Evolutionary conservation across 2,888 invertebrate genomes (phyloP), one percentile per base, ranked within the genome.

Genomic region (Ormyrus rosae): DNA sequence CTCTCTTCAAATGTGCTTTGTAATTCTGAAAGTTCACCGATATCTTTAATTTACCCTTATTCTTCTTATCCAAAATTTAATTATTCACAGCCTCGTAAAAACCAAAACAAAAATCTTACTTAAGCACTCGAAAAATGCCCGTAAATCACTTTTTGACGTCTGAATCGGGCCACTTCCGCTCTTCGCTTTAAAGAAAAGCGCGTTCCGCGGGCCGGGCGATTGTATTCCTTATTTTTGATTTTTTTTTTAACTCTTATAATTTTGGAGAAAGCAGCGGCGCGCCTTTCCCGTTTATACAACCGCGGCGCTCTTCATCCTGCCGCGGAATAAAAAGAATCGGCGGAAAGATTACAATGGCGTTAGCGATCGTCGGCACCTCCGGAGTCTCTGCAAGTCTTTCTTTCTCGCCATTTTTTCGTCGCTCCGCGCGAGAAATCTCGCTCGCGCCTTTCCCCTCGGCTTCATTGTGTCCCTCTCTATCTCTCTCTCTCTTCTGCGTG

Each of bases 181-280:
- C 19, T 46, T 45, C 19, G 19, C 19, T 61, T 67, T 0, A 53
- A 61, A 65, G 19, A 19, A 19, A 67, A 13, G 13, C 45, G 6
- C 11, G 2, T n/a, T 8, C 8, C 60, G 50, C 34, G 10, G 50
- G 5, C 4, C 13, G 8, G n/a, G 45, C 68, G 34, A 79, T 79
- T 73, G 73, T 73, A 73, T 73, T 73, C 63, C 48, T 19, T 19
- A 73, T 73, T 79, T 79, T 69, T 69, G 45, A 69, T 50, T 58
- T 68, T 68, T 68, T 70, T 74, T 65, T 55, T 46, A 13, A n/a
- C n/a, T 64, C 51, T 68, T 56, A 8, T 71, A 69, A 77, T 79
- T 79, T 79, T 67, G 73, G 78, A 60, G 78, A 79, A 79, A 72
- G 73, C 73, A 19, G 19, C 19, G 19, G 19, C 19, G 19, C 2